These are phyloP conservation scores for Aplochiton taeniatus DNA, from an alignment of 2,797 vertebrate species.

Conservation along the genomic window DNA sequence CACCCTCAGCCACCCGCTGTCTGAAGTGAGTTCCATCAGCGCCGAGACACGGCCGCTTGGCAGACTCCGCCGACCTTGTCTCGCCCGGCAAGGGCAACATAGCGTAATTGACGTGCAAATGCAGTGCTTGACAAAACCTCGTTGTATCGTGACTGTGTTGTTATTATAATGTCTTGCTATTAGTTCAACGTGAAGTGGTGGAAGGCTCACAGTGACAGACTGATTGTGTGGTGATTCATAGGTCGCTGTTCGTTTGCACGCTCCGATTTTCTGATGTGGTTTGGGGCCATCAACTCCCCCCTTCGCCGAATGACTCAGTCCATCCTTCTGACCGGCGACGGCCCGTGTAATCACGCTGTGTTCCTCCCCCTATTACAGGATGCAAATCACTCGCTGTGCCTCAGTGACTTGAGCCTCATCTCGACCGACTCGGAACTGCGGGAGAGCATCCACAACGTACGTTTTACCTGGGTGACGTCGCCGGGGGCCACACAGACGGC, in stretches of 20 bases:
- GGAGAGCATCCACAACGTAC: constrained; percentile 90
- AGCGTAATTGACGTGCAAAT: no score
- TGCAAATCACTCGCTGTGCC: constrained; percentile 95
- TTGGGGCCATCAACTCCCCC: background rate
- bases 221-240: background rate
- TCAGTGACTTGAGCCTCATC: constrained; percentile 96
- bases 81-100: no score
- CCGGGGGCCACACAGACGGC: no score
- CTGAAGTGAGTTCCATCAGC: constrained; percentile 80
- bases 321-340: constrained; percentile 5
- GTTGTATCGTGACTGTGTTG: no score
- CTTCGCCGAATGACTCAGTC: constrained; percentile 21
- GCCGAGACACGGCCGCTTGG: background rate
- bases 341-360: constrained; percentile 32
- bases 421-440: constrained; percentile 93
- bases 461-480: constrained; percentile 43
- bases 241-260: background rate
- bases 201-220: no score
- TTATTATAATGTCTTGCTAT: no score
- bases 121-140: no score
- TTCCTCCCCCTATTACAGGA: constrained; percentile 80
- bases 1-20: constrained; percentile 81
- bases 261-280: background rate
- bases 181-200: no score
- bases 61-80: background rate